Evolutionary conservation across 92 coral and sea anemone species (phyloP).

Genomic region (Porites cylindrica): DNA sequence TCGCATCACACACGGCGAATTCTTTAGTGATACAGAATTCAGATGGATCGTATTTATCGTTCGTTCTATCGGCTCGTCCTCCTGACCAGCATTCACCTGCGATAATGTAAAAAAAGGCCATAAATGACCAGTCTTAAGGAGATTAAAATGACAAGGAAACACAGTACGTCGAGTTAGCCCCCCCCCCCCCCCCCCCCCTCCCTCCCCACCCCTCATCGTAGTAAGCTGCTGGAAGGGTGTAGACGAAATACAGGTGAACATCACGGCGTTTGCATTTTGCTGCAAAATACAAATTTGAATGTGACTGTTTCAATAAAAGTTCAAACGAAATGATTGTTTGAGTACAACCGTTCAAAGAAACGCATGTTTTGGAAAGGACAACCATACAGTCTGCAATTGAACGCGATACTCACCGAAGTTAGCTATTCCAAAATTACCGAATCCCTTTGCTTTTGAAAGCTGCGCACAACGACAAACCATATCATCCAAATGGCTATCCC

Average conservation of each 20-base stretch:
- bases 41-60: slow-evolving; percentile 37
- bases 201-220: too few relatives aligned
- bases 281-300: too few relatives aligned
- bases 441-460: slow-evolving; percentile 35
- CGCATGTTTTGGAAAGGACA: too few relatives aligned
- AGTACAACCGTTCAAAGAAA: too few relatives aligned
- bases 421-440: slow-evolving; percentile 37
- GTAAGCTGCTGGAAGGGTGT: too few relatives aligned
- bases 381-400: too few relatives aligned
- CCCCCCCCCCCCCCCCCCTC: too few relatives aligned
- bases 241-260: too few relatives aligned
- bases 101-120: not conserved
- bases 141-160: not conserved
- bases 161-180: too few relatives aligned
- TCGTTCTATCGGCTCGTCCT: slow-evolving; percentile 11
- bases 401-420: slow-evolving; percentile 44
- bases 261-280: too few relatives aligned
- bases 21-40: slow-evolving; percentile 45
- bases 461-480: slow-evolving; percentile 61
- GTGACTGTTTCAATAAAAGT: too few relatives aligned
- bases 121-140: not conserved
- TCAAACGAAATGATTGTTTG: too few relatives aligned
- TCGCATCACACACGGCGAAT: slow-evolving; percentile 33
- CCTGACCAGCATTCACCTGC: slow-evolving; percentile 78
- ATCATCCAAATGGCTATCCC: slow-evolving; percentile 41